Evolutionary conservation across 2,113 vertebrate genomes (phyloP).

Genomic region (Cochlearius cochlearius): DNA sequence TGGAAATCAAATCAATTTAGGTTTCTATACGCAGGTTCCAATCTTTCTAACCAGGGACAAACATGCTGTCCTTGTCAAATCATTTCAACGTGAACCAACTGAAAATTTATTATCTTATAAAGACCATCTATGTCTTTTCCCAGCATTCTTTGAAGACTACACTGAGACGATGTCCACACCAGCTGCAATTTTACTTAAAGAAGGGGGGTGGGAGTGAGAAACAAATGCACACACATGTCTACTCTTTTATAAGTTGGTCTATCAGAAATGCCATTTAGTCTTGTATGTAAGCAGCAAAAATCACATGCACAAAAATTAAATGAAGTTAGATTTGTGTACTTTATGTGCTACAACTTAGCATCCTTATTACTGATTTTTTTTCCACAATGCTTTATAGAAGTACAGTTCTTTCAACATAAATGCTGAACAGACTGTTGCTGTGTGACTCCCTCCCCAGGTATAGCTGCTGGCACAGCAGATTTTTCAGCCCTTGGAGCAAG

Average conservation of each 20-base stretch:
- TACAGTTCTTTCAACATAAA: not conserved
- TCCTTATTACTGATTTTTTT: not conserved
- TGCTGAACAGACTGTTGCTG: not conserved
- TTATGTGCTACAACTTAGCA: not conserved
- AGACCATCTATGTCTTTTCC: slow-evolving; percentile 15
- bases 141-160: not conserved
- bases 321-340: not conserved
- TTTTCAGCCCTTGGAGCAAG: not conserved
- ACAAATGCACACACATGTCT: not conserved
- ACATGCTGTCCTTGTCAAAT: slow-evolving; percentile 72
- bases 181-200: not conserved
- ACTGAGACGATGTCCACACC: not conserved
- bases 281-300: not conserved
- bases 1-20: slow-evolving; percentile 84
- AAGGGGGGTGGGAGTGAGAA: not conserved
- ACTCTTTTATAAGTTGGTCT: not conserved
- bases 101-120: slow-evolving; percentile 74
- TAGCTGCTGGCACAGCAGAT: not conserved
- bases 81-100: slow-evolving; percentile 69
- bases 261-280: not conserved
- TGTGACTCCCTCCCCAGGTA: not conserved
- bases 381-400: not conserved
- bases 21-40: slow-evolving; percentile 71
- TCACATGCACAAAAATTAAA: not conserved
- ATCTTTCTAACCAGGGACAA: slow-evolving; percentile 69